Evolutionary conservation across 2,888 invertebrate species (phyloP).

Genomic region (Deilephila porcellus): DNA sequence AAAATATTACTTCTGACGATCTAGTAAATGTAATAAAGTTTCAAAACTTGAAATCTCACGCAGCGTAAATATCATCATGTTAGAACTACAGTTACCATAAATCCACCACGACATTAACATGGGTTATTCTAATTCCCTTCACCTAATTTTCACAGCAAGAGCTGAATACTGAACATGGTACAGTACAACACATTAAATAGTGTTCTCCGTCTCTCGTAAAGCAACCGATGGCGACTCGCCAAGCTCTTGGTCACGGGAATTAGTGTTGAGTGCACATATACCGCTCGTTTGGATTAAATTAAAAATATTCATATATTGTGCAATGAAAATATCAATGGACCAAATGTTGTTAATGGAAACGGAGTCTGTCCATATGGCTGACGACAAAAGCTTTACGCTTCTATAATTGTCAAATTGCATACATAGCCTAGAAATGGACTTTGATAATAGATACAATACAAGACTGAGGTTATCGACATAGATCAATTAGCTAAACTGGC

Average conservation of each 20-base stretch:
- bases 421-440: too few relatives aligned
- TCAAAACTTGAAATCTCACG: background rate
- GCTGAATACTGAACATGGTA: conserved; percentile 31
- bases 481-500: too few relatives aligned
- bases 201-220: conserved; percentile 49
- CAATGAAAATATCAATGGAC: too few relatives aligned
- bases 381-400: too few relatives aligned
- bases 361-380: too few relatives aligned
- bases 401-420: too few relatives aligned
- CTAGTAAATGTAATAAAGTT: too few relatives aligned
- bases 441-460: too few relatives aligned
- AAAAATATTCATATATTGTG: background rate
- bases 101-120: background rate
- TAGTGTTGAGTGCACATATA: background rate
- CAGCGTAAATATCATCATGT: background rate
- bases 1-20: too few relatives aligned
- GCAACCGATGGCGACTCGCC: conserved; percentile 56
- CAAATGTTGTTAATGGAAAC: too few relatives aligned
- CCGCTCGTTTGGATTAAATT: conserved; percentile 3
- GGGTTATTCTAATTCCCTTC: conserved; percentile 20
- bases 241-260: conserved; percentile 42
- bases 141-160: conserved; percentile 4
- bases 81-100: background rate
- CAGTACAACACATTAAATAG: conserved; percentile 7
- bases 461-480: too few relatives aligned